A percentile compares a stretch with the other conserved stretches of the same genome.
Evolutionary conservation across 2,113 vertebrate species (phyloP).

Genomic region (Aythya baeri): DNA sequence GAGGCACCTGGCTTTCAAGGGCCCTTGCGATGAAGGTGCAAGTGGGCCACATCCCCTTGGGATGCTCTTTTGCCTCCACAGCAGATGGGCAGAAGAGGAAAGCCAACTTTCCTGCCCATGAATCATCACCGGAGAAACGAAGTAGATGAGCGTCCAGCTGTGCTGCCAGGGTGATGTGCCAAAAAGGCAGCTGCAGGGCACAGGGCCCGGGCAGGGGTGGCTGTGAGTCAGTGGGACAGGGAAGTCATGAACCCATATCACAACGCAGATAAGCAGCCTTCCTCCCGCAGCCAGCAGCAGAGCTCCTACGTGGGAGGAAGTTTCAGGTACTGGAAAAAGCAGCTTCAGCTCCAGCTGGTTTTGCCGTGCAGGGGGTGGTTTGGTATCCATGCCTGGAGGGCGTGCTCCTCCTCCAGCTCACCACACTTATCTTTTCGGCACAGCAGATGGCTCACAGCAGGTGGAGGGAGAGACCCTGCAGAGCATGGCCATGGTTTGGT

Average conservation of each 20-base stretch:
- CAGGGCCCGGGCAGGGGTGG: neutral
- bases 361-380: neutral
- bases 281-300: neutral
- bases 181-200: neutral
- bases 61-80: neutral
- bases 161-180: fast-evolving
- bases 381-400: neutral
- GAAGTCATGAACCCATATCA: neutral
- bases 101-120: neutral
- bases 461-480: neutral
- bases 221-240: neutral
- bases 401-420: neutral
- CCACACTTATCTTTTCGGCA: fast-evolving
- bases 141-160: neutral
- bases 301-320: neutral
- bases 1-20: neutral
- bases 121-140: neutral
- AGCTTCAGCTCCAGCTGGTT: neutral
- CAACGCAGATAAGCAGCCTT: neutral
- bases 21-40: neutral
- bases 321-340: neutral
- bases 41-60: neutral
- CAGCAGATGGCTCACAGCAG: neutral
- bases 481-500: neutral
- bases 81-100: neutral